Percentiles rank a stretch among this genome's conserved stretches.
Conservation (phyloP, 2,797 vertebrate genomes). For the Pteropus rufus region DNA sequence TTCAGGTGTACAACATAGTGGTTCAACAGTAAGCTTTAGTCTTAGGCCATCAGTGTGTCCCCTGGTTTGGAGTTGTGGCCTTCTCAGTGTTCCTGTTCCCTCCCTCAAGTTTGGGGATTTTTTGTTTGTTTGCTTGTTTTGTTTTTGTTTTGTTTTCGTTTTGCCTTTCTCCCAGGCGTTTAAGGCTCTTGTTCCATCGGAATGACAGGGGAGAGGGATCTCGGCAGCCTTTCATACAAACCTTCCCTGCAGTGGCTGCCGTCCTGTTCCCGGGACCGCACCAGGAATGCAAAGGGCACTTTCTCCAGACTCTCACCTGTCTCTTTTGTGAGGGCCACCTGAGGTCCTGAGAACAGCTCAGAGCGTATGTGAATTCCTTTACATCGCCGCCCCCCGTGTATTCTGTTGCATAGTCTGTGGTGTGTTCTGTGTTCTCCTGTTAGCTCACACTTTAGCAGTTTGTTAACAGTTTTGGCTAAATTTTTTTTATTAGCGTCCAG, state of each 20-base stretch:
- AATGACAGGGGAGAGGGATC: background rate
- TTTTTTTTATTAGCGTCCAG: background rate
- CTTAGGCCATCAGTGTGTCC: too few species aligned
- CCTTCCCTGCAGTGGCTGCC: background rate
- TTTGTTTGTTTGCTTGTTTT: too few species aligned
- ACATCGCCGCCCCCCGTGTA: too few species aligned
- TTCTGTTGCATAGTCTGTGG: background rate
- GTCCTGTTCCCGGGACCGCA: background rate
- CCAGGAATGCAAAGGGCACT: background rate
- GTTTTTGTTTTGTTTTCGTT: background rate
- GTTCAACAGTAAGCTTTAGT: background rate
- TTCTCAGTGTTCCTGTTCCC: background rate
- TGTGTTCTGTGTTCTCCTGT: background rate
- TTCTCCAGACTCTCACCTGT: background rate
- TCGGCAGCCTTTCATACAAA: background rate
- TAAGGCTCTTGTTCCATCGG: background rate
- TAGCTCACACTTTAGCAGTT: background rate
- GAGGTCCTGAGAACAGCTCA: background rate
- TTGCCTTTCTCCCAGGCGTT: background rate
- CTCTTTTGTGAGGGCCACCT: background rate
- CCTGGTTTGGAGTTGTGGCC: background rate
- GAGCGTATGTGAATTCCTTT: background rate
- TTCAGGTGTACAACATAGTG: background rate
- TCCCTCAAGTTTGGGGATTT: background rate
- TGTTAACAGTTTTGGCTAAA: background rate